Evolutionary conservation across 2,797 vertebrate species (phyloP).

Genomic region (Pantherophis vulpinus): DNA sequence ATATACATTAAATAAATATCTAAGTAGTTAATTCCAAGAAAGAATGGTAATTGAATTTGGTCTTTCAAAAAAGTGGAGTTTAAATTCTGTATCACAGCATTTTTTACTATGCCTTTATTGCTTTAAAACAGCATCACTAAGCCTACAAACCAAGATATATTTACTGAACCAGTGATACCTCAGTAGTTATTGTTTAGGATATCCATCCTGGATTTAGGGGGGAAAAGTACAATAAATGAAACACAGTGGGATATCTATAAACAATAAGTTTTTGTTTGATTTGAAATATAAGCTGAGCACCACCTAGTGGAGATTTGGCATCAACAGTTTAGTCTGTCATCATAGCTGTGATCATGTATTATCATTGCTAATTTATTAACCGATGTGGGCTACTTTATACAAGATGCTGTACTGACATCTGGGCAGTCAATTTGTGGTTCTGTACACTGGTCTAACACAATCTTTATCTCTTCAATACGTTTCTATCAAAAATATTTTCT

Average conservation of each 20-base stretch:
- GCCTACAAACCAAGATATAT: neutral
- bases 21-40: neutral
- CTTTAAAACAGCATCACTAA: neutral
- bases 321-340: neutral
- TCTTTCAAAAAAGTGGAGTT: neutral
- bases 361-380: neutral
- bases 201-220: neutral
- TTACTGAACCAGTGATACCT: neutral
- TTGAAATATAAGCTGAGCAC: conserved; percentile 8
- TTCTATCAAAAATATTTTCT: neutral
- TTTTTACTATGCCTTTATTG: neutral
- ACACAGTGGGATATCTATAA: neutral
- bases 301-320: conserved; percentile 19
- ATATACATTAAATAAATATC: neutral
- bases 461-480: neutral
- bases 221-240: neutral
- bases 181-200: neutral
- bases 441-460: neutral
- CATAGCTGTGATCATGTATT: neutral
- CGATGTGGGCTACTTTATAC: neutral
- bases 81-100: neutral
- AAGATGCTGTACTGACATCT: neutral
- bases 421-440: neutral
- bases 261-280: neutral
- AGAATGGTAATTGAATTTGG: neutral